A percentile compares a stretch with the other conserved stretches of the same genome.
Conservation (phyloP, 2,797 vertebrate genomes). For the Neopelma chrysocephalum region DNA sequence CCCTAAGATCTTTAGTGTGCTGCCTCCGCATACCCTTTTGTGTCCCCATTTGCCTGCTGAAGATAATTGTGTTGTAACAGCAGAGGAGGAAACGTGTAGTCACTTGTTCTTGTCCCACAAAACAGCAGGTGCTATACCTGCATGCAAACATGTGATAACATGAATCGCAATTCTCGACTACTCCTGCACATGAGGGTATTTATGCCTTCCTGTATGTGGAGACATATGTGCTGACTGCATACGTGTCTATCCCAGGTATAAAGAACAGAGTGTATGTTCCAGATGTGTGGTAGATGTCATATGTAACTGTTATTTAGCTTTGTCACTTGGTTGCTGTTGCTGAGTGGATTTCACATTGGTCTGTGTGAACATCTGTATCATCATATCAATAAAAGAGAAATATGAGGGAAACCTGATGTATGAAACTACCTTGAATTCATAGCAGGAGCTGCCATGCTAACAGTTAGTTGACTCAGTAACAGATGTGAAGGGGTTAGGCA, state of each 20-base stretch:
- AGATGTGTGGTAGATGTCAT: background rate
- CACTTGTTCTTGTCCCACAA: background rate
- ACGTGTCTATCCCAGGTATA: background rate
- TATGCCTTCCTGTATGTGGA: background rate
- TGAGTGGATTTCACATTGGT: background rate
- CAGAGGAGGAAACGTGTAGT: background rate
- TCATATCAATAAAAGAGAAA: background rate
- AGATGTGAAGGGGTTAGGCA: background rate
- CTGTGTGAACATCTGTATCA: background rate
- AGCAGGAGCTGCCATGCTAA: background rate
- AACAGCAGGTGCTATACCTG: slow-evolving; percentile 37
- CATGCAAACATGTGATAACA: background rate
- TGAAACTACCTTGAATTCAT: background rate
- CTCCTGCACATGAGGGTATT: background rate
- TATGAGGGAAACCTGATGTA: background rate
- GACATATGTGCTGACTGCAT: background rate
- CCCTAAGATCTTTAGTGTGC: background rate
- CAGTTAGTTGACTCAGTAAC: background rate
- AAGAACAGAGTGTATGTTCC: background rate
- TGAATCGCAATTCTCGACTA: background rate
- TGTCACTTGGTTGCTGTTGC: background rate
- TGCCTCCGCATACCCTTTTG: background rate
- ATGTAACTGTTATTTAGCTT: background rate
- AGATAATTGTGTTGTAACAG: background rate
- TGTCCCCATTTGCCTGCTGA: slow-evolving; percentile 7